A percentile compares a stretch with the other conserved stretches of the same genome.
phyloP scores from a whole-genome alignment of 2,888 invertebrate genomes.

The Nymphalis urticae region DNA sequence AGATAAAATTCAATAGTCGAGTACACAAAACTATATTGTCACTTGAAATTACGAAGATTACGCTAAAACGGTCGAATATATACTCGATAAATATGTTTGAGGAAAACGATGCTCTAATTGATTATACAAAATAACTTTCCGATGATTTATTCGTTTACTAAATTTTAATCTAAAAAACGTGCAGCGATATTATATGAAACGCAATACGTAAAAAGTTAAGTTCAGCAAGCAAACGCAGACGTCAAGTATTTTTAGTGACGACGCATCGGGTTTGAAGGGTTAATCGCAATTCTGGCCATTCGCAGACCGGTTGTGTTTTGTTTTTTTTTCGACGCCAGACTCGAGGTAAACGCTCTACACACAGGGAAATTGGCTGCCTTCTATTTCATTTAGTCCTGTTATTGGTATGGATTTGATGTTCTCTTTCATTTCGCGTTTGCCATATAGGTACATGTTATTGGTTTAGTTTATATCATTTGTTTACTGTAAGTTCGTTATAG shows the following conservation, averaged over 20 bases:
- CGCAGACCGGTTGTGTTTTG: slow-evolving; percentile 66
- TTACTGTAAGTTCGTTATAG: neutral
- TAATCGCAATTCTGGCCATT: slow-evolving; percentile 72
- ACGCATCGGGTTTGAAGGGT: slow-evolving; percentile 59
- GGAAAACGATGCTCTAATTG: slow-evolving; percentile 12
- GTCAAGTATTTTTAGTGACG: slow-evolving; percentile 61
- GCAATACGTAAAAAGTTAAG: slow-evolving; percentile 30
- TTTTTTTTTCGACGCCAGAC: slow-evolving; percentile 52
- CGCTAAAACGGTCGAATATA: neutral
- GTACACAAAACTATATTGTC: slow-evolving; percentile 17
- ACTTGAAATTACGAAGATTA: neutral
- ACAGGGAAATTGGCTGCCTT: slow-evolving; percentile 50
- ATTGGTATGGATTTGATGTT: slow-evolving; percentile 31
- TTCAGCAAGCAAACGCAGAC: slow-evolving; percentile 35
- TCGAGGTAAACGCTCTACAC: slow-evolving; percentile 53
- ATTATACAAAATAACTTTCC: neutral
- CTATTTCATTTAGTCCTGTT: slow-evolving; percentile 52
- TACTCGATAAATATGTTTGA: neutral
- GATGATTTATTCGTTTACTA: neutral
- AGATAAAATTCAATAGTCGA: slow-evolving; percentile 25
- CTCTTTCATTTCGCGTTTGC: neutral
- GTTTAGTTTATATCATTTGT: neutral
- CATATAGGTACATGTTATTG: neutral
- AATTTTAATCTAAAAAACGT: slow-evolving; percentile 10
- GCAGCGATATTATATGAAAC: slow-evolving; percentile 24